phyloP scores from a whole-genome alignment of 2,113 vertebrate genomes.

The Rhinichthys klamathensis region DNA sequence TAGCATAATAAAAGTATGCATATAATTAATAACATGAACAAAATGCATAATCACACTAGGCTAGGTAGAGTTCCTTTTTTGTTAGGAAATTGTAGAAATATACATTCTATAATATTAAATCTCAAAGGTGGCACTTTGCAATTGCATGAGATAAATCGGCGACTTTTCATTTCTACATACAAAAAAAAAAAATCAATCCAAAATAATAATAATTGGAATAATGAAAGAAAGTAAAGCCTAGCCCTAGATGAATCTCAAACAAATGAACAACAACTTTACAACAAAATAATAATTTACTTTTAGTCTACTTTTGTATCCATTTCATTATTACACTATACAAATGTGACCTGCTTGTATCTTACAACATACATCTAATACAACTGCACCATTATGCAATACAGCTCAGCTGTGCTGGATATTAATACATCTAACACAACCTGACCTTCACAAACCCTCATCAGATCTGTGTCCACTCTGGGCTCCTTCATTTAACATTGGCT shows the following conservation, averaged over 20 bases:
- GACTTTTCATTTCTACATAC: not conserved
- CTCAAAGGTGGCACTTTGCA: not conserved
- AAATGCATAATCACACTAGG: not conserved
- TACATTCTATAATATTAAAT: not conserved
- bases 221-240: not conserved
- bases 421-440: slow-evolving; percentile 10
- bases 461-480: slow-evolving; percentile 10
- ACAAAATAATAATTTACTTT: not conserved
- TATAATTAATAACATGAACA: no score
- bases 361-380: not conserved
- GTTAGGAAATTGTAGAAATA: not conserved
- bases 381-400: slow-evolving; percentile 9
- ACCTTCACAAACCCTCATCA: slow-evolving; percentile 33
- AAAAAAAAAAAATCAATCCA: not conserved
- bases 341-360: not conserved
- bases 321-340: not conserved
- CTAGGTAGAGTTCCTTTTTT: not conserved
- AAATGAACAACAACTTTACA: not conserved
- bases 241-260: not conserved
- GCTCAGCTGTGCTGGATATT: slow-evolving; percentile 5
- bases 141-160: not conserved
- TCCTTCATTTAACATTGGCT: not conserved
- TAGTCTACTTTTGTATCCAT: not conserved
- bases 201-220: not conserved
- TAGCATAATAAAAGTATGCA: not conserved